Evolutionary conservation across 2,888 invertebrate genomes (phyloP), one percentile per base, ranked within the genome.

Genomic region (Lepidocyrtoides sp.): DNA sequence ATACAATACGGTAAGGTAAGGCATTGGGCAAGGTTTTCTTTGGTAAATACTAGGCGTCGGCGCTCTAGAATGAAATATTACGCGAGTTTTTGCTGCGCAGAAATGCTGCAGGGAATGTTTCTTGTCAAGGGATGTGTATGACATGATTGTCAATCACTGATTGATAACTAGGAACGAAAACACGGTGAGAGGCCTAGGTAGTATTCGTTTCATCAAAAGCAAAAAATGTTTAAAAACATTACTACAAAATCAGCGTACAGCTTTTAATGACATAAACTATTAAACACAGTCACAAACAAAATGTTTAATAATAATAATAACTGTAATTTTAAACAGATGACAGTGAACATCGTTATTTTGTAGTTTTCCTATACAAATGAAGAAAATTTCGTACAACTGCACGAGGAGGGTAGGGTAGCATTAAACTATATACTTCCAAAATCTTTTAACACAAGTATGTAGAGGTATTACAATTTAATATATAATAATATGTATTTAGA

Each of bases 251-350:
- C 77, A 87, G 41, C 86, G 63, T 57, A 79, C n/a, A 87, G 77
- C 77, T 54, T 87, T 87, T 87, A 77, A 87, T 72, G 72, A 72
- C 72, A 72, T 63, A 63, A 79, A 88, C 88, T 88, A 81, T 88
- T 63, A 44, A 88, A 88, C 85, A 85, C 86, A 81, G 88, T 88
- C 88, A 88, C 88, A 81, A 88, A 88, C 81, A 88, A 63, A 88
- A 88, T 79, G 77, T 88, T 88, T 88, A 79, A 81, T 88, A 44
- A 44, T 44, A 29, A 86, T 77, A 86, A 88, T n/a, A n/a, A n/a
- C 88, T 88, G 81, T 88, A 88, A 23, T 81, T 88, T 41, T 63
- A 66, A 86, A 88, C 81, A 88, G 77, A 88, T 88, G 81, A 88
- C 57, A 81, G 79, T 88, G 88, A 88, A 88, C 88, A 88, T 63